Conservation (phyloP, 1,140 invertebrate genomes). For the Aphidius gifuensis region DNA sequence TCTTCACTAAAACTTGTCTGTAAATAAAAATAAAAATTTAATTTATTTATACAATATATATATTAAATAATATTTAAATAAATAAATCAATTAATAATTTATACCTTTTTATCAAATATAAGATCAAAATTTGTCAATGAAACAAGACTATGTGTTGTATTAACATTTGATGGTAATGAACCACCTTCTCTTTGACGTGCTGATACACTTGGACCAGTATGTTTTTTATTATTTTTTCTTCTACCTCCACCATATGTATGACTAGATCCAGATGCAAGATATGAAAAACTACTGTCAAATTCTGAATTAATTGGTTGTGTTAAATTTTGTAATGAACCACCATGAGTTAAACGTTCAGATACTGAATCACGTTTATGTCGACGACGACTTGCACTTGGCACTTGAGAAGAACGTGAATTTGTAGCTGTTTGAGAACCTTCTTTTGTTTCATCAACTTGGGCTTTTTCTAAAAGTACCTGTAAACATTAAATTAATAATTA, state of each 20-base stretch:
- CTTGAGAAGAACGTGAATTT: conserved; percentile 38
- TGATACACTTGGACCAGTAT: conserved; percentile 54
- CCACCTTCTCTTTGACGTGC: conserved; percentile 67
- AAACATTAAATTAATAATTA: conserved; percentile 6
- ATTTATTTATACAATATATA: no score
- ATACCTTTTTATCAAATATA: conserved; percentile 51
- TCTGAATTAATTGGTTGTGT: conserved; percentile 50
- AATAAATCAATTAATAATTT: conserved; percentile 9
- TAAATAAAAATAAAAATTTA: conserved; percentile 15
- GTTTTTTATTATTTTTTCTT: conserved; percentile 44
- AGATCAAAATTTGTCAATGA: conserved; percentile 49
- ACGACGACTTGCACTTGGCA: conserved; percentile 47
- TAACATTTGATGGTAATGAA: conserved; percentile 62
- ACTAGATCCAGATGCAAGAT: conserved; percentile 44
- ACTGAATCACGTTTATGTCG: conserved; percentile 53
- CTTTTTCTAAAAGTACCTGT: conserved; percentile 60
- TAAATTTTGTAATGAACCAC: conserved; percentile 61
- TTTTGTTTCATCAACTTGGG: conserved; percentile 59
- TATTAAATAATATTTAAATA: conserved; percentile 9
- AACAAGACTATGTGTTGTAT: conserved; percentile 53
- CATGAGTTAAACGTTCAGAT: conserved; percentile 57
- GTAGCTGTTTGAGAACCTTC: conserved; percentile 46
- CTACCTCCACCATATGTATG: conserved; percentile 45
- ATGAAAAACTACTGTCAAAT: conserved; percentile 48
- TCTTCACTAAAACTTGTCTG: conserved; percentile 46